Conservation (phyloP, 2,797 vertebrate species). For the Cynodonichthys magdalenae region DNA sequence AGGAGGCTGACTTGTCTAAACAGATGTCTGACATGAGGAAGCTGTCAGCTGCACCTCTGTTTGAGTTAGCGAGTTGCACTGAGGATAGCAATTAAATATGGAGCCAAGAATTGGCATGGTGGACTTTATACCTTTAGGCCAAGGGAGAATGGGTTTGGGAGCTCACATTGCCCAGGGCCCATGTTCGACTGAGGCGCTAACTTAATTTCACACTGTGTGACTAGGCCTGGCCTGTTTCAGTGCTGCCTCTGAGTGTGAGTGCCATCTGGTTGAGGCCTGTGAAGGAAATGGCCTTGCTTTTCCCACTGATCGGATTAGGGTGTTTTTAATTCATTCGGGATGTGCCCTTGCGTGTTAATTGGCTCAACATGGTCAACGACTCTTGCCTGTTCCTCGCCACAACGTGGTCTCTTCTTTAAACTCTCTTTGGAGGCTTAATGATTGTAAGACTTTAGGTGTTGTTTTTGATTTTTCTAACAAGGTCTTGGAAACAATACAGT, state of each 20-base stretch:
- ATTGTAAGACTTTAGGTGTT: constrained; percentile 22
- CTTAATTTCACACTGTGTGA: constrained; percentile 86
- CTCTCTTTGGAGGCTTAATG: constrained; percentile 31
- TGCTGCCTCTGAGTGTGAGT: constrained; percentile 69
- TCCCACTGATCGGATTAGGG: constrained; percentile 85
- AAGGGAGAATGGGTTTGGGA: constrained; percentile 68
- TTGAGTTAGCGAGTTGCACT: constrained; percentile 61
- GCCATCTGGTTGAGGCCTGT: constrained; percentile 82
- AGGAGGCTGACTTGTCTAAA: constrained; percentile 39
- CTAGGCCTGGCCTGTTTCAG: constrained; percentile 77
- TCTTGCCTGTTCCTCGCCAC: constrained; percentile 71
- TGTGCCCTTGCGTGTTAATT: constrained; percentile 86
- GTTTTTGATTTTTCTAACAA: constrained; percentile 1
- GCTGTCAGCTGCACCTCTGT: constrained; percentile 57
- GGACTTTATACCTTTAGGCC: constrained; percentile 76
- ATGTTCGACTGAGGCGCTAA: constrained; percentile 80
- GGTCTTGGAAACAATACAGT: not conserved
- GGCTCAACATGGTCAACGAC: constrained; percentile 83
- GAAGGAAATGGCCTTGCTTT: constrained; percentile 84
- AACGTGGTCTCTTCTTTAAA: constrained; percentile 58
- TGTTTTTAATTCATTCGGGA: constrained; percentile 85
- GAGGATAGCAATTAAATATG: constrained; percentile 78
- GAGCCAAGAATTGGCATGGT: constrained; percentile 64
- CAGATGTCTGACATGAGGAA: constrained; percentile 50
- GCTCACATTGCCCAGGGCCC: constrained; percentile 73